Conservation (phyloP, 2,888 invertebrate species). For the Formica aserva region DNA sequence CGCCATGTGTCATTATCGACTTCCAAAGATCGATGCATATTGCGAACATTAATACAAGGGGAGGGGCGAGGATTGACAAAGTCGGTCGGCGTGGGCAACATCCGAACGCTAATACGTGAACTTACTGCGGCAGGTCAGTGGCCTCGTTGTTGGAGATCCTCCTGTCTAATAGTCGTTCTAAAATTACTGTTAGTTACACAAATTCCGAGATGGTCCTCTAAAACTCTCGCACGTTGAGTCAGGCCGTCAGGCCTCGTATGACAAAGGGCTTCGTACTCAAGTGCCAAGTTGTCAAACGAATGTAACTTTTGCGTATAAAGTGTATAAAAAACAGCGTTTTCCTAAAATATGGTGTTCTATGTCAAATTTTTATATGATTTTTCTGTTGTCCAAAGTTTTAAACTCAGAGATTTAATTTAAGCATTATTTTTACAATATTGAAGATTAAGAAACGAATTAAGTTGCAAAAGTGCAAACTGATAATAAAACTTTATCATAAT, state of each 20-base stretch:
- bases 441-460: conserved; percentile 1
- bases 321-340: not conserved
- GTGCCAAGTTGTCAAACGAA: not conserved
- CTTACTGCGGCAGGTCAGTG: conserved; percentile 66
- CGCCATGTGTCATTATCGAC: not conserved
- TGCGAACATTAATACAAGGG: conserved; percentile 15
- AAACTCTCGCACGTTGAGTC: not conserved
- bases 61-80: conserved; percentile 9
- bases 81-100: conserved; percentile 5
- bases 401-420: not conserved
- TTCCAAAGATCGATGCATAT: conserved; percentile 29
- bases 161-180: conserved; percentile 64
- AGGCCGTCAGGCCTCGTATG: not conserved
- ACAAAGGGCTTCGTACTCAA: not conserved
- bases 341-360: not conserved
- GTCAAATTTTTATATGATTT: not conserved
- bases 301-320: not conserved
- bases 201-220: conserved; percentile 34
- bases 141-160: conserved; percentile 62
- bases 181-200: conserved; percentile 62
- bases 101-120: conserved; percentile 63
- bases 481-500: not conserved
- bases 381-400: not conserved
- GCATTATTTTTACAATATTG: not conserved
- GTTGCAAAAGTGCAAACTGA: not conserved